phyloP scores from a whole-genome alignment of 2,888 invertebrate genomes.

The Acrobasis suavella region DNA sequence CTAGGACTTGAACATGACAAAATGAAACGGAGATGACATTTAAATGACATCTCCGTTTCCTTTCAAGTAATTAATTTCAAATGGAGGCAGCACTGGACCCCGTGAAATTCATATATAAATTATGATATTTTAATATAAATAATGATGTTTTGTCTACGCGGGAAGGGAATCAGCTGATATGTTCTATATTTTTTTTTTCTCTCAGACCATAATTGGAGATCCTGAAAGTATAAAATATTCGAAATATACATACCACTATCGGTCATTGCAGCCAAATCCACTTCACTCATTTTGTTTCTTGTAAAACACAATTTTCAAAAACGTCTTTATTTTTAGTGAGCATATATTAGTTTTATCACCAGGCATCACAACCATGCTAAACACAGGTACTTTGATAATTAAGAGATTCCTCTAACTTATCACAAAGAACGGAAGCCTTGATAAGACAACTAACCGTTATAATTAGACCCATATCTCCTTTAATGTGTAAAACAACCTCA shows the following conservation, averaged over 20 bases:
- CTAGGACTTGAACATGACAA: too few relatives aligned
- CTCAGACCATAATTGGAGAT: too few relatives aligned
- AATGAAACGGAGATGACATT: too few relatives aligned
- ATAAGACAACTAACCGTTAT: neutral
- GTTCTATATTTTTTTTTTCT: too few relatives aligned
- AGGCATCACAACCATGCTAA: neutral
- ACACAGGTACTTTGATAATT: constrained; percentile 7
- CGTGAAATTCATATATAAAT: too few relatives aligned
- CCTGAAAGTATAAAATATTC: too few relatives aligned
- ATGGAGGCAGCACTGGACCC: too few relatives aligned
- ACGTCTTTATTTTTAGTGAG: neutral
- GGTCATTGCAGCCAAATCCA: constrained; percentile 41
- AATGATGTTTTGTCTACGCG: too few relatives aligned
- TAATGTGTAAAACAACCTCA: neutral
- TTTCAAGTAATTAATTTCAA: too few relatives aligned
- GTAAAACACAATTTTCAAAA: neutral
- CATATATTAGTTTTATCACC: neutral
- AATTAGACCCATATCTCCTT: neutral
- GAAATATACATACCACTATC: constrained; percentile 35
- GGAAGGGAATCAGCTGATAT: too few relatives aligned
- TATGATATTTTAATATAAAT: too few relatives aligned
- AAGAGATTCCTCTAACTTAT: constrained; percentile 15
- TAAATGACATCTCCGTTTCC: too few relatives aligned
- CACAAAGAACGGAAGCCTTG: neutral
- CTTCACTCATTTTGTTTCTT: constrained; percentile 45